These are phyloP conservation scores for Lophochroa leadbeateri DNA, from an alignment of 2,113 vertebrate species.

Conservation along the genomic window DNA sequence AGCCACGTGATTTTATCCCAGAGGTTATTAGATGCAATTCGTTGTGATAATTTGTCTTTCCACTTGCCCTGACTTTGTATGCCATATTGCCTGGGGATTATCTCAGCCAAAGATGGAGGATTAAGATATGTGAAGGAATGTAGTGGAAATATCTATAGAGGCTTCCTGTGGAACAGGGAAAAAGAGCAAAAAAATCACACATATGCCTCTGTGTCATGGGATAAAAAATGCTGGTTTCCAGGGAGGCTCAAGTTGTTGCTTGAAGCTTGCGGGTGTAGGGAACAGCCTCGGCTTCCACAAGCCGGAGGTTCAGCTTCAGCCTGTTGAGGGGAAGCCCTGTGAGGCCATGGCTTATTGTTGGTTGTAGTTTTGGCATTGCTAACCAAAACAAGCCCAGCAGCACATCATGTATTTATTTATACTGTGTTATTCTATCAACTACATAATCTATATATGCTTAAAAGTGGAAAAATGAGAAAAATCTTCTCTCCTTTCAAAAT, in stretches of 20 bases:
- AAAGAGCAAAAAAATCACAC: neutral
- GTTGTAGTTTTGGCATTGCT: neutral
- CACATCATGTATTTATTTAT: neutral
- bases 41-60: neutral
- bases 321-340: rapidly evolving
- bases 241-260: neutral
- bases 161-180: neutral
- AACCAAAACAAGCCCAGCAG: neutral
- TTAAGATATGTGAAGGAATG: neutral
- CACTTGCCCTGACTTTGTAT: neutral
- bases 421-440: neutral
- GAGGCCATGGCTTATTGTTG: rapidly evolving
- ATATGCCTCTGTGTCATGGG: neutral
- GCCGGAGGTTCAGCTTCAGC: neutral
- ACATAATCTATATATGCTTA: neutral
- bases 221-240: neutral
- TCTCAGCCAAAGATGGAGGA: neutral
- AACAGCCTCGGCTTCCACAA: neutral
- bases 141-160: neutral
- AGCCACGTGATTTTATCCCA: neutral
- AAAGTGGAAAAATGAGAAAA: neutral
- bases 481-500: neutral
- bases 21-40: neutral
- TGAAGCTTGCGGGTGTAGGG: neutral
- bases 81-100: neutral